phyloP scores from a whole-genome alignment of 1,140 invertebrate species.

The Pogonomyrmex barbatus region DNA sequence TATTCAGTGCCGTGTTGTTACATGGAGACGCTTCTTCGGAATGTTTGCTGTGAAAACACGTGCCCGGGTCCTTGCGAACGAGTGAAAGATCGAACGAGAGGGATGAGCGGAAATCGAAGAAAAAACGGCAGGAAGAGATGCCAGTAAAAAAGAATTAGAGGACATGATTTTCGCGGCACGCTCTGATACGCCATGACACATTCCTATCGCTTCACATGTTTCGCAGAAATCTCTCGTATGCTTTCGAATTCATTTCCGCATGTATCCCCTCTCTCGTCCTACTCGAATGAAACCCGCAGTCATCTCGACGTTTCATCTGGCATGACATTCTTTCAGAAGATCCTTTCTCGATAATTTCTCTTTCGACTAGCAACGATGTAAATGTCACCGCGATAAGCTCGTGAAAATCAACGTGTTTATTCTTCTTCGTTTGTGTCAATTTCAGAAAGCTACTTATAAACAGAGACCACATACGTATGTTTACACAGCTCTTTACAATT shows the following conservation, averaged over 20 bases:
- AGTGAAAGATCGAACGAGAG: conserved; percentile 17
- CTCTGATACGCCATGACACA: conserved; percentile 63
- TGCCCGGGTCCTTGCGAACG: conserved; percentile 43
- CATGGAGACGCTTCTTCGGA: conserved; percentile 73
- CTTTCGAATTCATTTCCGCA: conserved; percentile 49
- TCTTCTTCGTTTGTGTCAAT: conserved; percentile 35
- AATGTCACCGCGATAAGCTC: conserved; percentile 44
- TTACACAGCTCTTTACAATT: conserved; percentile 30
- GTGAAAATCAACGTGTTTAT: conserved; percentile 47
- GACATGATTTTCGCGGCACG: conserved; percentile 49
- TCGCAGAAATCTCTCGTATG: background rate
- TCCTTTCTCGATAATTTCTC: conserved; percentile 48
- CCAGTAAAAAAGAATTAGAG: conserved; percentile 20
- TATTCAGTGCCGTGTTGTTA: conserved; percentile 60
- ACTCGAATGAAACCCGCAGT: conserved; percentile 4
- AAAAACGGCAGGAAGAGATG: background rate
- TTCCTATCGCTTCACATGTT: conserved; percentile 37
- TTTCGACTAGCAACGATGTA: conserved; percentile 36
- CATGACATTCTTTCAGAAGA: conserved; percentile 45
- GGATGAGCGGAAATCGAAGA: background rate
- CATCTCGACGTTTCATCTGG: conserved; percentile 44
- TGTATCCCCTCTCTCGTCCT: background rate
- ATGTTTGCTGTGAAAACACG: conserved; percentile 77
- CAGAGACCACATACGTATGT: conserved; percentile 3
- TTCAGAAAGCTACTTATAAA: conserved; percentile 43